These are phyloP conservation scores for Agonum fuliginosum DNA, from an alignment of 2,888 invertebrate genomes.

Conservation along the genomic window DNA sequence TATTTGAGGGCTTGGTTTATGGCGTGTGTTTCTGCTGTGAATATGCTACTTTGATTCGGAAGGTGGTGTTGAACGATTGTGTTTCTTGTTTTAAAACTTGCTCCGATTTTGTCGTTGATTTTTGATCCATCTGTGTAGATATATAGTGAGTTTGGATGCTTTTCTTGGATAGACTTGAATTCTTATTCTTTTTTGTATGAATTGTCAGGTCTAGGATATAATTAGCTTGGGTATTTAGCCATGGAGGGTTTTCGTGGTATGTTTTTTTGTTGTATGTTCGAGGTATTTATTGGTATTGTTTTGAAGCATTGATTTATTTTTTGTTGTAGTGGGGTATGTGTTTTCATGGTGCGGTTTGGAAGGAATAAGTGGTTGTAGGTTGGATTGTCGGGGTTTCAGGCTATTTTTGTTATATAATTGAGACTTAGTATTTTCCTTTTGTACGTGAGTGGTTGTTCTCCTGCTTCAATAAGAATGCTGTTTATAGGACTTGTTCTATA, in stretches of 20 bases:
- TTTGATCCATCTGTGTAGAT: constrained; percentile 43
- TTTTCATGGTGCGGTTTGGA: neutral
- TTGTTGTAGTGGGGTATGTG: constrained; percentile 9
- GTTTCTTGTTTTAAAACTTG: neutral
- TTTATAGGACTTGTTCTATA: constrained; percentile 33
- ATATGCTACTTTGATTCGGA: neutral
- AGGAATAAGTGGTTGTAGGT: constrained; percentile 11
- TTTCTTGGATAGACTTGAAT: neutral
- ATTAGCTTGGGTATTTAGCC: constrained; percentile 1
- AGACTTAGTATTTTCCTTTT: constrained; percentile 23
- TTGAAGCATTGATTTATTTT: neutral
- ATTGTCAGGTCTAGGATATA: constrained; percentile 5
- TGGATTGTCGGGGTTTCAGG: neutral
- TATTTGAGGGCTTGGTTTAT: neutral
- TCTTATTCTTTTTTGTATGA: neutral
- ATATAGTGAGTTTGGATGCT: neutral
- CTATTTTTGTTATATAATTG: neutral
- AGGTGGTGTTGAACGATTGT: neutral
- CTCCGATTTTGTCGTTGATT: neutral
- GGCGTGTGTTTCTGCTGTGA: constrained; percentile 10
- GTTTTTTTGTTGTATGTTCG: constrained; percentile 2
- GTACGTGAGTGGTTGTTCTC: neutral
- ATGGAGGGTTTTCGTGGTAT: neutral
- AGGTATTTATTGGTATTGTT: neutral
- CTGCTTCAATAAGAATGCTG: constrained; percentile 5